Evolutionary conservation across 2,113 vertebrate species (phyloP).

Genomic region (Erythrocercus mccallii): DNA sequence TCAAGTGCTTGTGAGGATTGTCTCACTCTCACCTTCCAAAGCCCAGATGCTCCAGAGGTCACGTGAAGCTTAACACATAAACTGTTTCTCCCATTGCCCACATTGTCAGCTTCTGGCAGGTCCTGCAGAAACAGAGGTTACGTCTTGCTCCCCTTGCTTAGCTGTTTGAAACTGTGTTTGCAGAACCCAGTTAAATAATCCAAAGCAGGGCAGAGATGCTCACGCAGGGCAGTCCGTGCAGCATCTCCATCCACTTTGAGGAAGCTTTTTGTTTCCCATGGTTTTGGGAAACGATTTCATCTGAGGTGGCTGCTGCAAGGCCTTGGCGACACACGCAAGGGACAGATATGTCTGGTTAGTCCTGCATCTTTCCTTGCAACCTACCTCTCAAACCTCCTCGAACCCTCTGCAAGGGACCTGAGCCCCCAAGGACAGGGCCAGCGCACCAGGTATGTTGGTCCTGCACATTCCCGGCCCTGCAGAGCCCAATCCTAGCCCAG

Average conservation of each 20-base stretch:
- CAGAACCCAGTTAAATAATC: not conserved
- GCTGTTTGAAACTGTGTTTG: not conserved
- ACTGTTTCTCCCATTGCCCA: not conserved
- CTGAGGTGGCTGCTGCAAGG: not conserved
- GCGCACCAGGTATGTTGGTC: not conserved
- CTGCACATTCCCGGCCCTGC: not conserved
- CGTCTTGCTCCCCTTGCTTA: not conserved
- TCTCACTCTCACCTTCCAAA: not conserved
- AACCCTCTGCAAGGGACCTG: accelerated
- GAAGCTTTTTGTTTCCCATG: not conserved
- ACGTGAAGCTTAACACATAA: not conserved
- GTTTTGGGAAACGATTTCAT: not conserved
- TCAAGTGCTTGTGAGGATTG: not conserved
- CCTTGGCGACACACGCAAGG: not conserved
- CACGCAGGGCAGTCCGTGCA: not conserved
- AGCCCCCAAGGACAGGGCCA: not conserved
- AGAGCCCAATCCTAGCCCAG: not conserved
- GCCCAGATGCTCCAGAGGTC: not conserved
- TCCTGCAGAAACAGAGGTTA: not conserved
- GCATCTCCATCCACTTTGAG: not conserved
- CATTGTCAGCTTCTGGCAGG: not conserved
- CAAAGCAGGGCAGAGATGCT: not conserved
- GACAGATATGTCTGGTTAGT: not conserved
- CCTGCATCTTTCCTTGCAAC: not conserved
- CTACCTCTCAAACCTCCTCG: not conserved